Evolutionary conservation across 2,888 invertebrate species (phyloP).

Genomic region (Schizotus pectinicornis): DNA sequence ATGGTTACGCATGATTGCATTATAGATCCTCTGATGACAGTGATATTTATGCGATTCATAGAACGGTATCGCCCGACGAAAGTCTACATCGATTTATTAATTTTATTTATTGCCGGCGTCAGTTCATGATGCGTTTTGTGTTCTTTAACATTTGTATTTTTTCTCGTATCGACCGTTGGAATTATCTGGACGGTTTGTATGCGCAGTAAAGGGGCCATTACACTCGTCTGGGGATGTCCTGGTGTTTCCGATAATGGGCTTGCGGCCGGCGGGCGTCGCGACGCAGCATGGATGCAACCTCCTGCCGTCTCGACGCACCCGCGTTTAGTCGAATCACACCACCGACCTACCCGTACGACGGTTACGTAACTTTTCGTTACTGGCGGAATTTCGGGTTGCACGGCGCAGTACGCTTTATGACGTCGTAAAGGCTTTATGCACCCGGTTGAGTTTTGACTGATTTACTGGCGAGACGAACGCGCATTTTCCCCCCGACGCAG

Average conservation of each 20-base stretch:
- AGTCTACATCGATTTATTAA: constrained; percentile 22
- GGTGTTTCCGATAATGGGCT: not conserved
- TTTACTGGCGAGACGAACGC: constrained; percentile 5
- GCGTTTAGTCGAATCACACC: constrained; percentile 5
- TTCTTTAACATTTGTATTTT: constrained; percentile 7
- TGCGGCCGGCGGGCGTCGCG: too few relatives aligned
- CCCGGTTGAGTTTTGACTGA: constrained; percentile 28
- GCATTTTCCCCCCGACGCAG: too few relatives aligned
- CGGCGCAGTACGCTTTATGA: constrained; percentile 33
- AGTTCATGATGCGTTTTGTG: not conserved
- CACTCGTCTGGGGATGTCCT: constrained; percentile 5
- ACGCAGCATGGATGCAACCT: too few relatives aligned
- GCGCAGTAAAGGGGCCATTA: constrained; percentile 13
- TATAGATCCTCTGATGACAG: constrained; percentile 26
- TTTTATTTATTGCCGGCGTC: constrained; percentile 16
- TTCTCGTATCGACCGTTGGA: constrained; percentile 2
- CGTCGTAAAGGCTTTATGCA: constrained; percentile 35
- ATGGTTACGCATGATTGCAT: constrained; percentile 31
- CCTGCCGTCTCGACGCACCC: constrained; percentile 6
- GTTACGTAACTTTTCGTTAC: constrained; percentile 14
- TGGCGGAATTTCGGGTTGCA: constrained; percentile 35
- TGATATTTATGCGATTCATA: constrained; percentile 8
- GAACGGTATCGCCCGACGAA: constrained; percentile 17
- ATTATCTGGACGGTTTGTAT: too few relatives aligned
- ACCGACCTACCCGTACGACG: constrained; percentile 7